Evolutionary conservation across 2,797 vertebrate genomes (phyloP).

Genomic region (Karalla daura): DNA sequence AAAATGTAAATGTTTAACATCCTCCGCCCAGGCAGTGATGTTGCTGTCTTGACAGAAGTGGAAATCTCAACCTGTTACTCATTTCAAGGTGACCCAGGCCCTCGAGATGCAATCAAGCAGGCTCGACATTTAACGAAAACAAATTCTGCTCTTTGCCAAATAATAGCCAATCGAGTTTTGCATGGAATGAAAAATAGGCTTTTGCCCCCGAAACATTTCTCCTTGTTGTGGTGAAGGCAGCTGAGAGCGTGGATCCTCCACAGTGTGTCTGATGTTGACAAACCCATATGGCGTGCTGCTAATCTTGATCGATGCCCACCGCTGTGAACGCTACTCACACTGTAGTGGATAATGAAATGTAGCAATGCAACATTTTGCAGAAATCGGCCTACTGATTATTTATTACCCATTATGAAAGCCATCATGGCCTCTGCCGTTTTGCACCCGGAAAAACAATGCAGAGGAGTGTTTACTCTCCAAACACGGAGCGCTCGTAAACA

Average conservation of each 20-base stretch:
- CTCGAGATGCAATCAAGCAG: slow-evolving; percentile 21
- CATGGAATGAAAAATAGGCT: slow-evolving; percentile 38
- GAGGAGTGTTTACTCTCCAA: slow-evolving; percentile 52
- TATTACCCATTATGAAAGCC: slow-evolving; percentile 51
- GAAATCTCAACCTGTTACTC: slow-evolving; percentile 30
- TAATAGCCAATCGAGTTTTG: slow-evolving; percentile 39
- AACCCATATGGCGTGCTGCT: slow-evolving; percentile 65
- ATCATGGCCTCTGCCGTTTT: slow-evolving; percentile 37
- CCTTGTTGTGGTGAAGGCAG: slow-evolving; percentile 52
- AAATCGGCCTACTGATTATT: slow-evolving; percentile 59
- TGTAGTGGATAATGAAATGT: slow-evolving; percentile 59
- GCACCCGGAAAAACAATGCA: slow-evolving; percentile 31
- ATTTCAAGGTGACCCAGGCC: slow-evolving; percentile 53
- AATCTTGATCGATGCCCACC: slow-evolving; percentile 72
- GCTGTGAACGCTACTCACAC: slow-evolving; percentile 48
- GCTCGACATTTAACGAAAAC: slow-evolving; percentile 43
- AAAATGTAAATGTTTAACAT: slow-evolving; percentile 33
- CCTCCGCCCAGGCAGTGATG: slow-evolving; percentile 24
- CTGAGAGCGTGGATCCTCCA: slow-evolving; percentile 48
- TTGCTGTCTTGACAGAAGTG: slow-evolving; percentile 27
- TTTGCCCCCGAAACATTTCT: slow-evolving; percentile 40
- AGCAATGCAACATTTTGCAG: slow-evolving; percentile 60
- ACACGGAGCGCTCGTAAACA: slow-evolving; percentile 56
- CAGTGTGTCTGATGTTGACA: slow-evolving; percentile 66
- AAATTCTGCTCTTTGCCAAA: slow-evolving; percentile 39